Evolutionary conservation across 2,113 vertebrate genomes (phyloP).

Genomic region (Choloepus hoffmanni): DNA sequence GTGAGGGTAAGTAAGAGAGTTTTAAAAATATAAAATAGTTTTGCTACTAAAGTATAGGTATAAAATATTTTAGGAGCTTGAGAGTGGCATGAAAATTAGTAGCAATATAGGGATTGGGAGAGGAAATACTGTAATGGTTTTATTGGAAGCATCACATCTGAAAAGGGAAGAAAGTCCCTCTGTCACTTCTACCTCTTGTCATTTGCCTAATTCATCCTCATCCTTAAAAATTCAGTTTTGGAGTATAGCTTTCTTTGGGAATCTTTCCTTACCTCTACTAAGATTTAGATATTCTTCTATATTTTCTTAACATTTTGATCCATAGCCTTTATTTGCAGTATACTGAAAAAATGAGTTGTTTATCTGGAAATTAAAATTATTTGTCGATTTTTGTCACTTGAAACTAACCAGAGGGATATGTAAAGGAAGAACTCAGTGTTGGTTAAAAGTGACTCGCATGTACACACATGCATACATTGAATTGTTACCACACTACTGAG

Average conservation of each 20-base stretch:
- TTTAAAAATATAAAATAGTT: neutral
- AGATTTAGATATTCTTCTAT: neutral
- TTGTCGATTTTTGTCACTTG: constrained; percentile 15
- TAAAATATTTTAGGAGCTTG: constrained; percentile 31
- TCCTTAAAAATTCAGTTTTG: neutral
- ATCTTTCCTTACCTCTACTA: neutral
- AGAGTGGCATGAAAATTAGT: neutral
- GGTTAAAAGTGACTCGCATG: neutral
- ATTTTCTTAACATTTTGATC: constrained; percentile 10
- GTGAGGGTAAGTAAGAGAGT: neutral
- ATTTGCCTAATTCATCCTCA: constrained; percentile 10
- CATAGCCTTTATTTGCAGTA: neutral
- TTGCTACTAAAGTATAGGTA: constrained; percentile 23
- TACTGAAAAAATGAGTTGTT: neutral
- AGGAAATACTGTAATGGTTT: neutral
- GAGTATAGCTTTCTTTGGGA: neutral
- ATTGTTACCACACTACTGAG: neutral
- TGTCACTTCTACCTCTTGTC: neutral
- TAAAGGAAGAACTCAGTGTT: neutral
- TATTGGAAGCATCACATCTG: constrained; percentile 5
- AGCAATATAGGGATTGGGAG: neutral
- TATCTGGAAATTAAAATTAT: constrained; percentile 18
- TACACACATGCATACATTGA: neutral
- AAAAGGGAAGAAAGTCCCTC: neutral
- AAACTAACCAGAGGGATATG: neutral